Conservation (phyloP, 2,888 invertebrate genomes). For the Matsumyia berberina region DNA sequence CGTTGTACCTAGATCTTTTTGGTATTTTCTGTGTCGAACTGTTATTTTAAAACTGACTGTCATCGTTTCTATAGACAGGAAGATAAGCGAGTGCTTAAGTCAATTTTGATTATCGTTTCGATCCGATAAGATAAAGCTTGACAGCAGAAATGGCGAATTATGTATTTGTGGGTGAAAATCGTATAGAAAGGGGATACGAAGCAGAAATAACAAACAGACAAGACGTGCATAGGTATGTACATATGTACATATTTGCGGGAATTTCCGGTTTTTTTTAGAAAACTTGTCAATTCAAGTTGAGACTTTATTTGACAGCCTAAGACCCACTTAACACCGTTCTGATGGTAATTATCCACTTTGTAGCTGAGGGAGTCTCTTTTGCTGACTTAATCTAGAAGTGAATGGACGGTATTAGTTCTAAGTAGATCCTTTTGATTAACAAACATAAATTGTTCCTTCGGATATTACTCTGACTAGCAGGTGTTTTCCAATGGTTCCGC, state of each 20-base stretch:
- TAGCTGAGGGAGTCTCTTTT: no score
- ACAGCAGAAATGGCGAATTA: slow-evolving; percentile 5
- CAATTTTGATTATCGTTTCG: slow-evolving; percentile 12
- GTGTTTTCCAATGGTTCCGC: no score
- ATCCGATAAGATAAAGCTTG: slow-evolving; percentile 45
- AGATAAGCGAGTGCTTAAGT: slow-evolving; percentile 9
- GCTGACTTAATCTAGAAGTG: no score
- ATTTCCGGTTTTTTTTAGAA: slow-evolving; percentile 12
- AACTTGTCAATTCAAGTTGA: no score
- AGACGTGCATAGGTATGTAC: neutral
- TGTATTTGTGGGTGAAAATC: slow-evolving; percentile 7
- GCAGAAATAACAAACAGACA: neutral
- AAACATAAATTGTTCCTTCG: no score
- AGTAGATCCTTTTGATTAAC: no score
- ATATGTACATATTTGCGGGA: neutral
- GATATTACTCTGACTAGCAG: no score
- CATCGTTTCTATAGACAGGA: neutral
- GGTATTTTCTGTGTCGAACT: slow-evolving; percentile 14
- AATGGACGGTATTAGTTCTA: no score
- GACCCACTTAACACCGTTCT: no score
- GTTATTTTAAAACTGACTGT: slow-evolving; percentile 17
- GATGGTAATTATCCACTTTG: no score
- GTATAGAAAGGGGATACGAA: no score
- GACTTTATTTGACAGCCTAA: no score
- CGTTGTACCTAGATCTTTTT: neutral